phyloP scores from a whole-genome alignment of 2,797 vertebrate species.

The Coluber constrictor region DNA sequence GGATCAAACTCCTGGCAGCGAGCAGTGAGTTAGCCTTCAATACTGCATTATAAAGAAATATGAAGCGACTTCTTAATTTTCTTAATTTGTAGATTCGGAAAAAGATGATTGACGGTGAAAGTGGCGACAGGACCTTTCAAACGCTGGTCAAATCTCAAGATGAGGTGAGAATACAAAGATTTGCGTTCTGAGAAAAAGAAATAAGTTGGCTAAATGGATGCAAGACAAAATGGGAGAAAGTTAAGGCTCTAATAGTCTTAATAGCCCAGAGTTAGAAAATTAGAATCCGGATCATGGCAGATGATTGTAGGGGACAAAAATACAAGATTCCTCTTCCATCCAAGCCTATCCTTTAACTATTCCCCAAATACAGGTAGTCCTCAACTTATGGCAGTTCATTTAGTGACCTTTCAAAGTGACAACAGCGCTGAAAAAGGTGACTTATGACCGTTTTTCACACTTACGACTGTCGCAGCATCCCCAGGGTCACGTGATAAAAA shows the following conservation, averaged over 20 bases:
- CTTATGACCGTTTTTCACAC: no score
- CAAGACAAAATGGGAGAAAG: neutral
- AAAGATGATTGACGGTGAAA: conserved; percentile 95
- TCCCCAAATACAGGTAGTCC: neutral
- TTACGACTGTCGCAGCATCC: no score
- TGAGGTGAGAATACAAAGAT: conserved; percentile 80
- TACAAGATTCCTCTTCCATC: neutral
- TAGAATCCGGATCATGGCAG: neutral
- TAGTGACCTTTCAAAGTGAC: neutral
- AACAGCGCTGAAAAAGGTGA: neutral
- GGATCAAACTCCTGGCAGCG: neutral
- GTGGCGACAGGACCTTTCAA: conserved; percentile 86
- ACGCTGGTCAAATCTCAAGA: conserved; percentile 97
- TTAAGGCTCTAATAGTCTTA: neutral
- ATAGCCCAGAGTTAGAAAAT: neutral
- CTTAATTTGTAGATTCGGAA: conserved; percentile 82
- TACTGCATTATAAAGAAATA: neutral
- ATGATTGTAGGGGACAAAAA: neutral
- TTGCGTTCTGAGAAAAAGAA: neutral
- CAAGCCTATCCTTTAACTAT: neutral
- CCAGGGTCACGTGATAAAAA: no score
- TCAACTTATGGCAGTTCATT: neutral
- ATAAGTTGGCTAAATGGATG: neutral
- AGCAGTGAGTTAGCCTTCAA: neutral
- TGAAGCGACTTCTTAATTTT: neutral